These are phyloP conservation scores for Sisyra terminalis DNA, from an alignment of 2,888 invertebrate species.

Conservation along the genomic window DNA sequence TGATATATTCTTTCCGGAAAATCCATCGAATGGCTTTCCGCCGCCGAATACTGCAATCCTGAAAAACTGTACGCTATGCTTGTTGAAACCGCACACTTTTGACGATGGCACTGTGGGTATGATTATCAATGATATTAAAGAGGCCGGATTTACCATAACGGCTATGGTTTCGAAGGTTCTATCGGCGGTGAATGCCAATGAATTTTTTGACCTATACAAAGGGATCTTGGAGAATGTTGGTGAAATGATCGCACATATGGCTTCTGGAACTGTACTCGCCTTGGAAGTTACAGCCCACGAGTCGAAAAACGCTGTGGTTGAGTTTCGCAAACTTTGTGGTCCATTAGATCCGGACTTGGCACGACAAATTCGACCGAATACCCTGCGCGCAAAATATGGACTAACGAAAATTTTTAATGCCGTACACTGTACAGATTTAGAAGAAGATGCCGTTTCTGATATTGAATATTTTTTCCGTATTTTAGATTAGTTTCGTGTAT, in stretches of 20 bases:
- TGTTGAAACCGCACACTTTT: constrained; percentile 83
- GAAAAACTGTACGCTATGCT: constrained; percentile 56
- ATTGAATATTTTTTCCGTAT: constrained; percentile 29
- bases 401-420: constrained; percentile 70
- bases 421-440: constrained; percentile 84
- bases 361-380: constrained; percentile 63
- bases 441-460: constrained; percentile 74
- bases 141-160: constrained; percentile 60
- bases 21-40: constrained; percentile 16
- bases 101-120: constrained; percentile 54
- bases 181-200: constrained; percentile 69
- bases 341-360: constrained; percentile 88
- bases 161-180: constrained; percentile 67
- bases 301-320: constrained; percentile 39
- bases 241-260: constrained; percentile 70
- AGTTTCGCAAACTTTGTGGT: constrained; percentile 72
- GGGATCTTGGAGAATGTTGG: constrained; percentile 62
- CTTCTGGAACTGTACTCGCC: constrained; percentile 73
- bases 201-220: constrained; percentile 86
- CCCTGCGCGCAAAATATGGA: constrained; percentile 73
- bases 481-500: neutral
- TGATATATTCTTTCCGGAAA: constrained; percentile 42
- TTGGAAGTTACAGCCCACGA: constrained; percentile 56
- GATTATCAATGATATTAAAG: constrained; percentile 54
- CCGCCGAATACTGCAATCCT: constrained; percentile 21